Base-by-base conservation (phyloP, 2,888 invertebrate species). In the Dysmachus trigonus region DNA sequence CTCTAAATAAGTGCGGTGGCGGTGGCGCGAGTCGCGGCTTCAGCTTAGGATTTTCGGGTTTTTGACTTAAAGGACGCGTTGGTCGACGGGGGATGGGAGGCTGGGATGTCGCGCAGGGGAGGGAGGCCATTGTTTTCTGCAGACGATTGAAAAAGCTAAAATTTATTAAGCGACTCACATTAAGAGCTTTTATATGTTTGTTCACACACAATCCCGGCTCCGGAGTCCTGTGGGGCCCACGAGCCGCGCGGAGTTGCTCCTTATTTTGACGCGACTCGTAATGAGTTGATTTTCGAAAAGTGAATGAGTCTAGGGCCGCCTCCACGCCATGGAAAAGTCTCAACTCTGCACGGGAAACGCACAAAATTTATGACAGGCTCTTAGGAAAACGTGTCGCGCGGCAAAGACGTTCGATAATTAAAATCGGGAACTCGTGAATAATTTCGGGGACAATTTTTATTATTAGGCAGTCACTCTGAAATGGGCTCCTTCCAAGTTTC, bases 131-230 rank as follows among this genome's bases (percentile, higher is more conserved):
- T 85, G 74, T 85, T 85, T 74, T 74, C 74, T 15, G 79, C 51
- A 72, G 79, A 87, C 84, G 71, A 86, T 83, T 85, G 87, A 85
- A 85, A 86, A 86, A 35, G 85, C 85, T 47, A 87, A 41, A 86
- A 84, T 86, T 86, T 87, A 87, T 87, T 79, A 88, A 86, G 79
- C 87, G 62, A 87, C 87, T 87, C 79, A 87, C 88, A 88, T 88
- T 89, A 89, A 89, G 88, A 89, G 89, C 89, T 88, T 89, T 89
- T 88, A 88, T 87, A 88, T 89, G 89, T 89, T 88, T 88, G 86
- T 74, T 88, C 85, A 87, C 86, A 87, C 85, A 86, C 83, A 86
- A 81, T 79, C 84, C 81, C 31, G 22, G 22, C 31, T n/a, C n/a
- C 27, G 3, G 10, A 51, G 62, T 62, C 22, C 27, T 27, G 62